Evolutionary conservation across 2,113 vertebrate species (phyloP), one percentile per base, ranked within the genome.

Genomic region (Phaethornis superciliosus): DNA sequence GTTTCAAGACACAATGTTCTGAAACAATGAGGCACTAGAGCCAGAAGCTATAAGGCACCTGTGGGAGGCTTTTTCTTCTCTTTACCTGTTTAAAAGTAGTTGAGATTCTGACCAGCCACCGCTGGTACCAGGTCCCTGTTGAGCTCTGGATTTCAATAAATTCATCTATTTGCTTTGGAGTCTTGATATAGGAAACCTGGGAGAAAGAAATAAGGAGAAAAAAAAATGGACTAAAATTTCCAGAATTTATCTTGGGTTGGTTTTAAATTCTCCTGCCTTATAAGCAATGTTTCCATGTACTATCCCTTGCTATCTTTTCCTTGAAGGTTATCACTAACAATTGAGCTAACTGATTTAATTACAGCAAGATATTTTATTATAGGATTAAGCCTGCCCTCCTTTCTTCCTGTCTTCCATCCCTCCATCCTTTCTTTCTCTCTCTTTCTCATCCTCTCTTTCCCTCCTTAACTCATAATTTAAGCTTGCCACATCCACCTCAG

Each of bases 61-160:
- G 5, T 7, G 37, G 6, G 55, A 42, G 20, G 5, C 4, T 26
- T 55, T 35, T 44, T 15, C 6, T 68, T 76, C 23, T 56, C 32
- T 37, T 52, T 97, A 99, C 99, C 98, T 99, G 98, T 95, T 98
- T 99, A 70, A 98, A 98, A 64, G 98, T 98, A 15, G 98, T 99
- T 0, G 97, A 97, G 21, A 98, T 98, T 93, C 99, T 98, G 70
- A 99, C 98, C 44, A 98, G 93, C 98, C 98, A 99, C 21, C 99
- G 97, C 95, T 99, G 99, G 68, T 99, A 98, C 94, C 99, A 98
- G 8, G 99, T 99, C 70, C 99, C 99, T 22, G 99, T 99, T 17
- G 98, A 98, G 72, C 98, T 98, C 96, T 99, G 99, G 68, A 99
- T 99, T 98, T 99, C 99, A 69, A 99, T 99, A 69, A 99, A 99